Evolutionary conservation across 2,888 invertebrate genomes (phyloP).

Genomic region (Drosophila niveifrons): DNA sequence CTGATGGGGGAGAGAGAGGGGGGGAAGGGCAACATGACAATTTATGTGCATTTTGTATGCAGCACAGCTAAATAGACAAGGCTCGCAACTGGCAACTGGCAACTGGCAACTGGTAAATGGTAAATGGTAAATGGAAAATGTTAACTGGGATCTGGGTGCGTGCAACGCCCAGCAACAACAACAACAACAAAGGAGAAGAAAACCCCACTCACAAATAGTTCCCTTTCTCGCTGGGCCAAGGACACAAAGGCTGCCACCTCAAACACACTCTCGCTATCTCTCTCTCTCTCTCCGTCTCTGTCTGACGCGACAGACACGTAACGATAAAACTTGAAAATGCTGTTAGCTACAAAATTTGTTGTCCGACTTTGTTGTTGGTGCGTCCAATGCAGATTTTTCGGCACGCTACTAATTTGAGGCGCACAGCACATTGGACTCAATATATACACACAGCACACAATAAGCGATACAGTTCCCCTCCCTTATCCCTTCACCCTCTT

Average conservation of each 20-base stretch:
- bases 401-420: slow-evolving; percentile 69
- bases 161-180: slow-evolving; percentile 23
- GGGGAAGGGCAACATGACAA: slow-evolving; percentile 69
- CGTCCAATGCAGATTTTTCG: slow-evolving; percentile 63
- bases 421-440: slow-evolving; percentile 53
- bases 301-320: slow-evolving; percentile 36
- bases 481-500: neutral
- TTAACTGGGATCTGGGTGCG: slow-evolving; percentile 31
- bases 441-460: slow-evolving; percentile 55
- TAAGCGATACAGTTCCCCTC: slow-evolving; percentile 16
- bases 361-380: slow-evolving; percentile 65
- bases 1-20: neutral
- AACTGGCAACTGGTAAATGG: neutral
- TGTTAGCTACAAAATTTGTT: slow-evolving; percentile 81
- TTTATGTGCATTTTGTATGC: slow-evolving; percentile 81
- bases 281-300: slow-evolving; percentile 10
- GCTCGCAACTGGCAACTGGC: slow-evolving; percentile 23
- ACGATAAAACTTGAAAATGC: slow-evolving; percentile 82
- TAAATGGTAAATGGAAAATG: neutral
- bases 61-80: slow-evolving; percentile 79
- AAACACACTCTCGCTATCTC: slow-evolving; percentile 12
- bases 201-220: slow-evolving; percentile 24
- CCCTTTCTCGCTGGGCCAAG: slow-evolving; percentile 69
- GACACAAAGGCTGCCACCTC: slow-evolving; percentile 54
- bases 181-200: too few relatives aligned